Conservation (phyloP, 1,140 invertebrate species). For the Reticulitermes speratus region DNA sequence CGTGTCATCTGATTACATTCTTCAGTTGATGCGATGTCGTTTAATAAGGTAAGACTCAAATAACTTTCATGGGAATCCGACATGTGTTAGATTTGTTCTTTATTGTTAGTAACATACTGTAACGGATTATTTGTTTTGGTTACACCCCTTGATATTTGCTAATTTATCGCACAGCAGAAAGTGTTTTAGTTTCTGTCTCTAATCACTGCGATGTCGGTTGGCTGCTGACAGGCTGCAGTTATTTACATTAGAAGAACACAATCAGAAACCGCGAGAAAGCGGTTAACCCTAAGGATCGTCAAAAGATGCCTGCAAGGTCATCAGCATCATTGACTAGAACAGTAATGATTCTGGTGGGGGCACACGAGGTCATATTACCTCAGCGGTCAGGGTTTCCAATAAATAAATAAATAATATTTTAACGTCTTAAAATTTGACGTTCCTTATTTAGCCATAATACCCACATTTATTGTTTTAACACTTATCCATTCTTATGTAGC, state of each 20-base stretch:
- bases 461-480: background rate
- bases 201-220: background rate
- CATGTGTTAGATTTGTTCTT: too few species aligned
- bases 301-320: constrained; percentile 8
- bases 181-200: background rate
- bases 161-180: background rate
- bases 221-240: background rate
- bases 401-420: background rate
- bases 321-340: constrained; percentile 2
- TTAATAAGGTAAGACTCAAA: too few species aligned
- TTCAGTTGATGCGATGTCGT: too few species aligned
- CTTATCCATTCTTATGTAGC: background rate
- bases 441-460: background rate
- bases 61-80: too few species aligned
- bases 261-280: background rate
- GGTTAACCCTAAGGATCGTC: background rate
- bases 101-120: too few species aligned
- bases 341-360: background rate
- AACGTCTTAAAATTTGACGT: background rate
- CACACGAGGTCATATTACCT: background rate
- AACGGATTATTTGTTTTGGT: background rate
- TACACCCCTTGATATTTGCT: background rate
- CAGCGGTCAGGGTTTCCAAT: background rate
- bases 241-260: background rate
- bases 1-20: too few species aligned